These are phyloP conservation scores for Rhagoletis pomonella DNA, from an alignment of 1,140 invertebrate genomes.

Conservation along the genomic window DNA sequence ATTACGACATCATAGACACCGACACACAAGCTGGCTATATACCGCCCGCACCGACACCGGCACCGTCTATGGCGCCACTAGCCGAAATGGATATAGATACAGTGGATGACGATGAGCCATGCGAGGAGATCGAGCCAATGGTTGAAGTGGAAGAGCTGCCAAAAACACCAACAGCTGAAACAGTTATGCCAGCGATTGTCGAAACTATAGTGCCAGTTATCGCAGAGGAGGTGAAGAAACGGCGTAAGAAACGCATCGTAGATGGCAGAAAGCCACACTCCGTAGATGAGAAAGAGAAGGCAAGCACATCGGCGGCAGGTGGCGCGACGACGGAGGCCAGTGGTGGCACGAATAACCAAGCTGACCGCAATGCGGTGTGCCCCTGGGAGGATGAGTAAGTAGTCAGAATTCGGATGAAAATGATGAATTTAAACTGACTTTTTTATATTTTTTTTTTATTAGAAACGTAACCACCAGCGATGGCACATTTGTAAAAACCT, in stretches of 20 bases:
- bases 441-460: slow-evolving; percentile 75
- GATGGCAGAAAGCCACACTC: slow-evolving; percentile 65
- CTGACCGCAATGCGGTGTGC: slow-evolving; percentile 83
- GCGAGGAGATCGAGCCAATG: slow-evolving; percentile 59
- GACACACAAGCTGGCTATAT: slow-evolving; percentile 64
- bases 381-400: slow-evolving; percentile 93
- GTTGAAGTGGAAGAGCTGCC: neutral
- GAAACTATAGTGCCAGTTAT: slow-evolving; percentile 47
- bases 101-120: slow-evolving; percentile 78
- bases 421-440: neutral
- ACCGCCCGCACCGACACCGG: slow-evolving; percentile 67
- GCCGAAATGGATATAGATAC: slow-evolving; percentile 80
- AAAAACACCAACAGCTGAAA: slow-evolving; percentile 18
- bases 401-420: slow-evolving; percentile 1
- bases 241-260: slow-evolving; percentile 69
- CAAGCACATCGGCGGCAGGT: neutral
- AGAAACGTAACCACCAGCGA: slow-evolving; percentile 87
- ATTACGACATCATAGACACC: slow-evolving; percentile 64
- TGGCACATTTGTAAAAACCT: slow-evolving; percentile 91
- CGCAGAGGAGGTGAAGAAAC: slow-evolving; percentile 67
- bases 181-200: neutral
- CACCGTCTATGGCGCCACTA: slow-evolving; percentile 76
- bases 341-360: slow-evolving; percentile 54
- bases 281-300: slow-evolving; percentile 64
- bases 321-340: slow-evolving; percentile 65